These are phyloP conservation scores for Dinothrombium tinctorium DNA, from an alignment of 1,140 invertebrate species.

Conservation along the genomic window DNA sequence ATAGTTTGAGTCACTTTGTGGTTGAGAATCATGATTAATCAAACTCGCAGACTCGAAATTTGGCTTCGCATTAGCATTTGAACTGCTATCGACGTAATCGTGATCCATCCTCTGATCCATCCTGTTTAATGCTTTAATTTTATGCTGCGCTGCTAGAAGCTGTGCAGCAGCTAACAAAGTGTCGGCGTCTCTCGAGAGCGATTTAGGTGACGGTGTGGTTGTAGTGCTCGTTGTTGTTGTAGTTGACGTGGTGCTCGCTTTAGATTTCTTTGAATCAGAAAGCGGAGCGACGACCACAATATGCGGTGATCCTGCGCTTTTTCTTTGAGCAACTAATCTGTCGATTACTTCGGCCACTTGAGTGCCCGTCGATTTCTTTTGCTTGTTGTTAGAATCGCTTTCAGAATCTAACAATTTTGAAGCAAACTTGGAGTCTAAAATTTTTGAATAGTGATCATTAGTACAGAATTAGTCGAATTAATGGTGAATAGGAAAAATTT, in stretches of 20 bases:
- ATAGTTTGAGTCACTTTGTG: not conserved
- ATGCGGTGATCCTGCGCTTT: constrained; percentile 1
- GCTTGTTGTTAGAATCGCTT: not conserved
- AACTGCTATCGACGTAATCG: not conserved
- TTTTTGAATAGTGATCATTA: too few species aligned
- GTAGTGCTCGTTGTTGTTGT: not conserved
- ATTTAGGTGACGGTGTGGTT: not conserved
- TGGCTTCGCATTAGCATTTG: not conserved
- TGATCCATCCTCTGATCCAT: not conserved
- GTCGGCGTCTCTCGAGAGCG: not conserved
- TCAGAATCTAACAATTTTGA: too few species aligned
- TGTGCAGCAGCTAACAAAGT: constrained; percentile 3
- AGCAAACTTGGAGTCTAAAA: too few species aligned
- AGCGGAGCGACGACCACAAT: constrained; percentile 9
- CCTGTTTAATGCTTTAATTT: not conserved
- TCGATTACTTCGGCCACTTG: constrained; percentile 11
- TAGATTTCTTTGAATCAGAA: constrained; percentile 1
- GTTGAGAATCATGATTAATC: not conserved
- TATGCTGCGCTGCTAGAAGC: not conserved
- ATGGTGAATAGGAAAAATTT: too few species aligned
- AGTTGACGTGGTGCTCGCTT: not conserved
- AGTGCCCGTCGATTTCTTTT: constrained; percentile 4
- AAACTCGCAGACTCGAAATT: constrained; percentile 1
- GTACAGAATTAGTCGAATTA: too few species aligned
- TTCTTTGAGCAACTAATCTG: constrained; percentile 6